Conservation (phyloP, 2,888 invertebrate genomes). For the Coecobrya sp. region DNA sequence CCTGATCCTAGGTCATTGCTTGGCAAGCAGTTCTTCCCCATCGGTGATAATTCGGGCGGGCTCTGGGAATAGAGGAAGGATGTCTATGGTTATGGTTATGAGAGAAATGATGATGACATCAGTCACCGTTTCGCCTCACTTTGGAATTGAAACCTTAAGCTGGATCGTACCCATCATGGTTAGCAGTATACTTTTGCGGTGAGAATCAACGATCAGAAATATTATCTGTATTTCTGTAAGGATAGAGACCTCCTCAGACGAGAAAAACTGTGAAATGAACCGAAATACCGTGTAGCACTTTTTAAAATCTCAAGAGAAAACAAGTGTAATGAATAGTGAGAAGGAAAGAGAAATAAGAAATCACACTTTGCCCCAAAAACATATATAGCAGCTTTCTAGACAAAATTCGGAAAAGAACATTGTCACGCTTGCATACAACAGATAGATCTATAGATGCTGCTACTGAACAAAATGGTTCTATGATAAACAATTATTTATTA, state of each 20-base stretch:
- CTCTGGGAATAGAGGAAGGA: conserved; percentile 46
- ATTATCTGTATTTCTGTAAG: too few species aligned
- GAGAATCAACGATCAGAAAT: conserved; percentile 4
- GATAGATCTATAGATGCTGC: neutral
- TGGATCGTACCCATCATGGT: conserved; percentile 40
- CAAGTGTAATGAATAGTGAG: too few species aligned
- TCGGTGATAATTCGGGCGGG: conserved; percentile 65
- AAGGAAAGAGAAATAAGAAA: too few species aligned
- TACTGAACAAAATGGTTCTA: neutral
- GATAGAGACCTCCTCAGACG: neutral
- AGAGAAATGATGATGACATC: conserved; percentile 53
- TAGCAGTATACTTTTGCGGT: neutral
- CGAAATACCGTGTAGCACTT: neutral
- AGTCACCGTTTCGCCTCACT: conserved; percentile 26
- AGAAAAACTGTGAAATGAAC: neutral
- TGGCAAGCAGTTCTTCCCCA: conserved; percentile 77
- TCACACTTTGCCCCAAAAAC: too few species aligned
- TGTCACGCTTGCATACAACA: too few species aligned
- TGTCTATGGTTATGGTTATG: conserved; percentile 67
- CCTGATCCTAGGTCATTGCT: conserved; percentile 77
- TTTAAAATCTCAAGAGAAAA: too few species aligned
- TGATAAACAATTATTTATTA: neutral
- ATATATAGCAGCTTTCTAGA: too few species aligned
- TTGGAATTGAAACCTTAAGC: conserved; percentile 40
- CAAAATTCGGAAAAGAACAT: too few species aligned